Evolutionary conservation across 1,140 invertebrate genomes (phyloP).

Genomic region (Penaeus japonicus): DNA sequence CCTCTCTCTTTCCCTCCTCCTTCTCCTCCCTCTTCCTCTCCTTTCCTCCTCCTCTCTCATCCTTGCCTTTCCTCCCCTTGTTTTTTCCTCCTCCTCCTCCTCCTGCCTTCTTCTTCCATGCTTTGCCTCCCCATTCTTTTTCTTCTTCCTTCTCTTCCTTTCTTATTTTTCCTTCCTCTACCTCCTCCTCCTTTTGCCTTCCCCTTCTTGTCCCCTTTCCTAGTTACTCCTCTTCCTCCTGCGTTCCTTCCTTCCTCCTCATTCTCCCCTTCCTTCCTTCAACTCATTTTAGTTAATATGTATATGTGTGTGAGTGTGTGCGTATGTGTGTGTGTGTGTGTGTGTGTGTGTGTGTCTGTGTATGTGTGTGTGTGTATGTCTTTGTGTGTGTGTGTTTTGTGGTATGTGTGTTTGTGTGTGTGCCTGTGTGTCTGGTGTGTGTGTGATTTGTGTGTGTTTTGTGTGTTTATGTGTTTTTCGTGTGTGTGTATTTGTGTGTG

Average conservation of each 20-base stretch:
- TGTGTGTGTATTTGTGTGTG: constrained; percentile 12
- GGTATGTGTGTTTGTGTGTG: no score
- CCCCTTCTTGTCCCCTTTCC: background rate
- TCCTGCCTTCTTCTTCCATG: background rate
- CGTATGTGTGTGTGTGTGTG: background rate
- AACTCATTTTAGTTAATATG: no score
- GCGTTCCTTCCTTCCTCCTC: background rate
- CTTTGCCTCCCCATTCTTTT: background rate
- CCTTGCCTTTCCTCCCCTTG: background rate
- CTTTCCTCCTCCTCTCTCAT: background rate
- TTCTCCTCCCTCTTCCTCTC: background rate
- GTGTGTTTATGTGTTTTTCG: no score
- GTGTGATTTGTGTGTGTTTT: no score
- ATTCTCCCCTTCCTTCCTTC: no score
- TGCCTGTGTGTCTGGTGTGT: no score
- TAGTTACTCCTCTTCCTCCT: background rate
- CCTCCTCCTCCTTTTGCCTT: background rate
- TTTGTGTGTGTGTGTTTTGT: background rate
- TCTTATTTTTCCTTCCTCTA: no score
- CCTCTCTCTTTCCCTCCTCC: no score
- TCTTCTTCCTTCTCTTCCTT: background rate
- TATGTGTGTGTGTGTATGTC: background rate
- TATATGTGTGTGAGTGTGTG: no score
- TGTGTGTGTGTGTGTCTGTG: background rate
- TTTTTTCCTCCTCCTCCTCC: background rate